Conservation (phyloP, 1,140 invertebrate species). For the Penaeus japonicus region DNA sequence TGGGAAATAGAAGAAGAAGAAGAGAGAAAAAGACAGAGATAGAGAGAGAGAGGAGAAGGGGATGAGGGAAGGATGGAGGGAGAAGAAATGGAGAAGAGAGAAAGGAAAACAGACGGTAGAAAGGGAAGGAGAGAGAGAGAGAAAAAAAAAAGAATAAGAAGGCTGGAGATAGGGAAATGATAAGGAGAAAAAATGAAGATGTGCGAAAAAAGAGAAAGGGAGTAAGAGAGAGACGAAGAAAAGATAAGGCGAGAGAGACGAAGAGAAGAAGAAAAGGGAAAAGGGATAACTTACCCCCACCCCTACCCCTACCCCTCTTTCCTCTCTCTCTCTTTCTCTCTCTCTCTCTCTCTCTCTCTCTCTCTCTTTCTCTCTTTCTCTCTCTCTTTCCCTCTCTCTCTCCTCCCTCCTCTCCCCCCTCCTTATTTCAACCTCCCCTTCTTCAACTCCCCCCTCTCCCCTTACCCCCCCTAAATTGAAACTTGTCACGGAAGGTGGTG, state of each 20-base stretch:
- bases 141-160: neutral
- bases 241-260: neutral
- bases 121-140: neutral
- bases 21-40: neutral
- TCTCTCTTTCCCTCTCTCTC: neutral
- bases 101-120: neutral
- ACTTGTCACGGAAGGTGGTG: constrained; percentile 43
- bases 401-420: neutral
- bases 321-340: neutral
- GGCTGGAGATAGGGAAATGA: neutral
- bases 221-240: neutral
- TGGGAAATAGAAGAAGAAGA: neutral
- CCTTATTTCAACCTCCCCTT: neutral
- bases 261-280: neutral
- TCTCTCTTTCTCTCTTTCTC: neutral
- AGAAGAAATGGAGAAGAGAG: neutral
- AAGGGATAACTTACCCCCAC: neutral
- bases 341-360: neutral
- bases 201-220: neutral
- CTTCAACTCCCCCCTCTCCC: neutral
- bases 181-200: neutral
- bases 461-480: constrained; percentile 34
- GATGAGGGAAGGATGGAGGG: neutral
- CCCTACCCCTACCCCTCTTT: neutral
- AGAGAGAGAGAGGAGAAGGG: no score